phyloP scores from a whole-genome alignment of 2,797 vertebrate genomes.

The Notolabrus celidotus region DNA sequence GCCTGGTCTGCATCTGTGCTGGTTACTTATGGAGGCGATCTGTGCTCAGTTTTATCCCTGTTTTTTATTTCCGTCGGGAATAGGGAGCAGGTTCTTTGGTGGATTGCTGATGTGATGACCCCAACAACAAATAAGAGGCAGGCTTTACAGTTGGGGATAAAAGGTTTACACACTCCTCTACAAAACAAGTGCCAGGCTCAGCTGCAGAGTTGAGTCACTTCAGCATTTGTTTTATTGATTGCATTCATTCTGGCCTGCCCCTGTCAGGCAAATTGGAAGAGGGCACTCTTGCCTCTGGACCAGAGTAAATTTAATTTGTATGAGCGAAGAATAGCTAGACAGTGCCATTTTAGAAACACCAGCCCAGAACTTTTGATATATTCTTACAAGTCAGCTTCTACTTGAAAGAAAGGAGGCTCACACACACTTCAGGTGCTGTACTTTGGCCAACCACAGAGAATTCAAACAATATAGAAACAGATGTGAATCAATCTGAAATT shows the following conservation, averaged over 20 bases:
- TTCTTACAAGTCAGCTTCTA: not conserved
- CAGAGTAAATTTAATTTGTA: slow-evolving; percentile 41
- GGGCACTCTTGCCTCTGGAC: slow-evolving; percentile 27
- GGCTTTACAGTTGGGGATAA: slow-evolving; percentile 63
- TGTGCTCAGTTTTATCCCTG: slow-evolving; percentile 63
- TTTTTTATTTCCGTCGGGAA: slow-evolving; percentile 72
- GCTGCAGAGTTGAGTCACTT: slow-evolving; percentile 61
- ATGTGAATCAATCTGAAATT: too few species aligned
- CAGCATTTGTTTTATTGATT: slow-evolving; percentile 72
- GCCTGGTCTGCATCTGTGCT: slow-evolving; percentile 56
- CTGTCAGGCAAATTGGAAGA: slow-evolving; percentile 49
- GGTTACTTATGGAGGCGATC: slow-evolving; percentile 56
- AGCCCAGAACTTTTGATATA: not conserved
- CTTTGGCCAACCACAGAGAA: too few species aligned
- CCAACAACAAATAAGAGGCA: slow-evolving; percentile 56
- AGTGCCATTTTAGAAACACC: slow-evolving; percentile 47
- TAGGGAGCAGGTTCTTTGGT: slow-evolving; percentile 44
- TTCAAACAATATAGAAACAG: too few species aligned
- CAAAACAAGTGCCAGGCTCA: slow-evolving; percentile 50
- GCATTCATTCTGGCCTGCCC: slow-evolving; percentile 56
- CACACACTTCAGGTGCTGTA: too few species aligned
- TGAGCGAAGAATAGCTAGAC: slow-evolving; percentile 36
- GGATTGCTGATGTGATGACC: slow-evolving; percentile 57
- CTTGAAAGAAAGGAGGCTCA: not conserved
- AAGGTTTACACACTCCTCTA: slow-evolving; percentile 63